These are phyloP conservation scores for Silvanus unidentatus DNA, from an alignment of 2,888 invertebrate species.

Conservation along the genomic window DNA sequence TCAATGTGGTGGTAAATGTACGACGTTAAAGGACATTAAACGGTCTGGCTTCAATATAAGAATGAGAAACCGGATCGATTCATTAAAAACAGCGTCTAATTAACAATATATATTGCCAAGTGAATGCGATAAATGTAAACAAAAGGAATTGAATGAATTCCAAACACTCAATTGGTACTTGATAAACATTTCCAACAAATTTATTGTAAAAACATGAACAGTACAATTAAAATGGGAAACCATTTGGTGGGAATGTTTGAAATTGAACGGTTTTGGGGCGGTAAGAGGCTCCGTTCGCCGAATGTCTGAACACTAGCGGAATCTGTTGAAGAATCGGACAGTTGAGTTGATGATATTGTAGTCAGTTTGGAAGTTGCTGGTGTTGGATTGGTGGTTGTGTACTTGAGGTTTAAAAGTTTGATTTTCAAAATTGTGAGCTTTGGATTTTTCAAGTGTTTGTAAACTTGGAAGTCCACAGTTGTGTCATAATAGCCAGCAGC, in stretches of 20 bases:
- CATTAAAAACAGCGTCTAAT: conserved; percentile 30
- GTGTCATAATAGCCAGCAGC: conserved; percentile 22
- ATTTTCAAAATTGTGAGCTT: conserved; percentile 8
- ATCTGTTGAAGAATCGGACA: not conserved
- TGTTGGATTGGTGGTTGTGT: no score
- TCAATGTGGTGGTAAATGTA: conserved; percentile 15
- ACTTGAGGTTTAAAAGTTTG: not conserved
- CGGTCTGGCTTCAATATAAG: conserved; percentile 17
- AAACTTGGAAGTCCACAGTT: conserved; percentile 11
- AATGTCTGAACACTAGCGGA: not conserved
- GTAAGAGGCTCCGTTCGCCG: no score
- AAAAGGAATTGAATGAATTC: no score
- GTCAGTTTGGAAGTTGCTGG: conserved; percentile 6
- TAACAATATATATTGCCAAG: conserved; percentile 31
- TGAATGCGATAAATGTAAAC: no score
- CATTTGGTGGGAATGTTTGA: no score
- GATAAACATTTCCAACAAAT: no score
- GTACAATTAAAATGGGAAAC: no score
- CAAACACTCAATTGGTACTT: no score
- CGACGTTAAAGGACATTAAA: no score
- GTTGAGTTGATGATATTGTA: not conserved
- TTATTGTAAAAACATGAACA: no score
- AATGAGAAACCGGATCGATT: conserved; percentile 26
- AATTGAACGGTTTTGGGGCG: no score
- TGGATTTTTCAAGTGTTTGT: conserved; percentile 6